Percentiles rank a stretch among this genome's conserved stretches.
These are phyloP conservation scores for Cylas formicarius DNA, from an alignment of 1,140 invertebrate species.

Conservation along the genomic window DNA sequence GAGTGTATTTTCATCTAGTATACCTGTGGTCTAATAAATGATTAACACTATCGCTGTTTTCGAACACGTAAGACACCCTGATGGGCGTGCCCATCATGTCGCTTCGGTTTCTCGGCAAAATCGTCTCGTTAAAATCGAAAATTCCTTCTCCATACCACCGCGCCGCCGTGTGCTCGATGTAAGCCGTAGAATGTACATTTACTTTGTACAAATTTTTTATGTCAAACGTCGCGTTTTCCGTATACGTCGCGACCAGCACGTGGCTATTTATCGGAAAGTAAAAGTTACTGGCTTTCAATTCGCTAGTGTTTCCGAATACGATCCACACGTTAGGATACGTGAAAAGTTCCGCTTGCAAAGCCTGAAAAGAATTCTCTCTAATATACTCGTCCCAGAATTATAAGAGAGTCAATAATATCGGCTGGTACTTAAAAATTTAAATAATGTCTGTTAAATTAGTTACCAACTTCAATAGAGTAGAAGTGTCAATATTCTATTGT, in stretches of 20 bases:
- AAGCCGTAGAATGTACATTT: slow-evolving; percentile 1
- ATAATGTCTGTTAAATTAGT: no score
- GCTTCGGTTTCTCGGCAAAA: slow-evolving; percentile 7
- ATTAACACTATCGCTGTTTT: slow-evolving; percentile 47
- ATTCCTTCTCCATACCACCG: slow-evolving; percentile 2
- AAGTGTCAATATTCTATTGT: no score
- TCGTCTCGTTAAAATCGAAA: slow-evolving; percentile 8
- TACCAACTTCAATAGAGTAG: no score
- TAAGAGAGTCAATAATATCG: no score
- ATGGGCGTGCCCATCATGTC: slow-evolving; percentile 33
- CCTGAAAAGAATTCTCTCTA: no score
- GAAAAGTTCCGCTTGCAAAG: not conserved
- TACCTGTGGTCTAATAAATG: slow-evolving; percentile 48
- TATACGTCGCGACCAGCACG: not conserved
- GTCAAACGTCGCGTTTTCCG: not conserved
- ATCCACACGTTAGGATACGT: slow-evolving; percentile 14
- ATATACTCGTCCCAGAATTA: no score
- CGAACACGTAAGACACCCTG: slow-evolving; percentile 45
- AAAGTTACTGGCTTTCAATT: slow-evolving; percentile 2
- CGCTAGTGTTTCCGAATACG: slow-evolving; percentile 8
- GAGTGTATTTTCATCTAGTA: not conserved
- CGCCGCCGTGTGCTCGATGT: slow-evolving; percentile 2
- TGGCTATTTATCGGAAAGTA: slow-evolving; percentile 18
- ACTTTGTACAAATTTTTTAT: slow-evolving; percentile 8
- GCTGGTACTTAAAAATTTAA: no score